Conservation (phyloP, 2,113 vertebrate species). For the Myxocyprinus asiaticus region DNA sequence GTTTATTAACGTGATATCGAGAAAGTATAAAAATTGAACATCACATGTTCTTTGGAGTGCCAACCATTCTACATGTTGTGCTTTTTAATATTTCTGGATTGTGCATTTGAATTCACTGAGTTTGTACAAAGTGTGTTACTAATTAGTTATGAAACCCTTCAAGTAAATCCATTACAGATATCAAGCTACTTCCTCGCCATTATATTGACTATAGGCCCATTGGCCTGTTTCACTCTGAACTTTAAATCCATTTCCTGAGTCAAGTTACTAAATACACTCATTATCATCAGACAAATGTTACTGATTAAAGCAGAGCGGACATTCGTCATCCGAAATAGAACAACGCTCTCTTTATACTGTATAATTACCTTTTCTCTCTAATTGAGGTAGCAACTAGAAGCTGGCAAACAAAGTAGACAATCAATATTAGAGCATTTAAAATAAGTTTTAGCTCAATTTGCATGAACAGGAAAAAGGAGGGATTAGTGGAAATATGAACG, state of each 20-base stretch:
- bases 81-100: too few relatives aligned
- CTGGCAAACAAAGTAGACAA: conserved; percentile 45
- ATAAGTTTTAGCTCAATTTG: conserved; percentile 53
- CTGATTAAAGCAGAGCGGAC: conserved; percentile 45
- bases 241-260: conserved; percentile 53
- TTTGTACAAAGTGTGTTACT: not conserved
- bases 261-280: conserved; percentile 56
- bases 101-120: too few relatives aligned
- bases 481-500: not conserved
- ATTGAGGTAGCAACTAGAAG: conserved; percentile 55
- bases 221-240: conserved; percentile 45
- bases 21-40: too few relatives aligned
- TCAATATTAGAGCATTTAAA: conserved; percentile 58
- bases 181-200: conserved; percentile 45
- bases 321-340: conserved; percentile 50
- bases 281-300: conserved; percentile 55
- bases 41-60: too few relatives aligned
- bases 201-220: conserved; percentile 45
- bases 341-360: conserved; percentile 51
- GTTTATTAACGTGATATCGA: too few relatives aligned
- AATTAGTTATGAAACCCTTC: conserved; percentile 32
- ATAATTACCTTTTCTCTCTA: conserved; percentile 57
- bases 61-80: too few relatives aligned
- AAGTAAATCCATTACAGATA: conserved; percentile 49
- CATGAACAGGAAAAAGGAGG: conserved; percentile 35